Evolutionary conservation across 2,888 invertebrate species (phyloP), one percentile per base, ranked within the genome.

Genomic region (Diploptera punctata): DNA sequence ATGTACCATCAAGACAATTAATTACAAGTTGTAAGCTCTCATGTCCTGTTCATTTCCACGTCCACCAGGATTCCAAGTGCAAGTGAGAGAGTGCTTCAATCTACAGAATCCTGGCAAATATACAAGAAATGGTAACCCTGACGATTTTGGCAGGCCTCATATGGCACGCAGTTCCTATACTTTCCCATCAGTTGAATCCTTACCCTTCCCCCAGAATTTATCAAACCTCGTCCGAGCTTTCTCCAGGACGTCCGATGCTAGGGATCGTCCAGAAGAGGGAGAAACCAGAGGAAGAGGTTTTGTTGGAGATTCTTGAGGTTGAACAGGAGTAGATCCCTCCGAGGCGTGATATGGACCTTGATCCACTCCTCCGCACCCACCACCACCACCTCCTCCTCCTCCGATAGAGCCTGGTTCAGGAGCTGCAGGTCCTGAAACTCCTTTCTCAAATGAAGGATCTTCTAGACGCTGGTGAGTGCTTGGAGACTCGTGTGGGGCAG

Each of bases 171-270:
- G n/a, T 21, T 54, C 38, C 75, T 78, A 74, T 75, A 78, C 74
- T 75, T 78, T 76, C 49, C 77, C 77, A 29, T 78, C 77, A 49
- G 76, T 62, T 67, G 77, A 76, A 43, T 80, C 79, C 74, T 80
- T 81, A 74, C 79, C 78, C 77, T 90, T 91, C 76, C 92, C 91
- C 93, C 93, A 93, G 83, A 94, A 93, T 80, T 92, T 91, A 83
- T 94, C 94, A 81, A 94, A 93, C 78, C 93, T 90, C 82, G 90
- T 91, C 78, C 93, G 90, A 78, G 93, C 93, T 81, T 91, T 90
- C 81, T 93, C 93, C 76, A 94, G 85, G 75, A 93, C 92, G 80
- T 93, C 93, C 71, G 90, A 87, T 44, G 92, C 91, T 65, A 88
- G 85, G 54, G 89, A 84, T 1, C 87, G 86, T n/a, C 85, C 85